Evolutionary conservation across 2,113 vertebrate genomes (phyloP).

Genomic region (Donacobius atricapilla): DNA sequence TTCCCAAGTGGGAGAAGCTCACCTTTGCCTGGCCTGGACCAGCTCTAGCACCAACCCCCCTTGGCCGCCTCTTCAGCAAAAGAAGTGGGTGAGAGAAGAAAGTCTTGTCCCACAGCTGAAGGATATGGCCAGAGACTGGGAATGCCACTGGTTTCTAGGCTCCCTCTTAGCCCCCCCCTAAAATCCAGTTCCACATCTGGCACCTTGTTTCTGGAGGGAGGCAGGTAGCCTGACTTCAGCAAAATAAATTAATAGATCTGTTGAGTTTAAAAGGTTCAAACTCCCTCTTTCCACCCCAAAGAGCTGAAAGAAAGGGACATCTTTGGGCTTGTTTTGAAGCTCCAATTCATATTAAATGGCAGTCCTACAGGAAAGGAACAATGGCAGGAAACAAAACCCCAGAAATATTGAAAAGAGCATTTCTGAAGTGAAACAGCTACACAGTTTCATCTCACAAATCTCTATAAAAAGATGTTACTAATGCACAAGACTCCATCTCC

Average conservation of each 20-base stretch:
- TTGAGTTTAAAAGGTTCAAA: background rate
- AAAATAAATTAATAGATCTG: background rate
- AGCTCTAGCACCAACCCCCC: background rate
- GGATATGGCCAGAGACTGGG: background rate
- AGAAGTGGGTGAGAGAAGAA: background rate
- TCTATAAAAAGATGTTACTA: background rate
- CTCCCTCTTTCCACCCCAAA: background rate
- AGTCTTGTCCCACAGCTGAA: background rate
- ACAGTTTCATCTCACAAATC: background rate
- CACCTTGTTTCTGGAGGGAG: background rate
- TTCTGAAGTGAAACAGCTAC: background rate
- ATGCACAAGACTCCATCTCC: background rate
- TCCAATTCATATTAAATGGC: background rate
- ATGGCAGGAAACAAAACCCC: background rate
- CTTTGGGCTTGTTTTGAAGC: background rate
- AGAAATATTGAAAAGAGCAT: background rate
- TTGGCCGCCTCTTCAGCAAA: background rate
- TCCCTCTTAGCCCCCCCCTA: background rate
- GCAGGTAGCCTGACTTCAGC: background rate
- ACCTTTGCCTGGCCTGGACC: background rate
- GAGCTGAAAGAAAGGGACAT: background rate
- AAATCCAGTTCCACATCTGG: background rate
- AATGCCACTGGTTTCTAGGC: fast-evolving
- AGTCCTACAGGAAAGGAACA: background rate
- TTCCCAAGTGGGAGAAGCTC: background rate